A percentile compares a stretch with the other conserved stretches of the same genome.
Conservation (phyloP, 1,140 invertebrate genomes). For the Cyclargus thomasi region DNA sequence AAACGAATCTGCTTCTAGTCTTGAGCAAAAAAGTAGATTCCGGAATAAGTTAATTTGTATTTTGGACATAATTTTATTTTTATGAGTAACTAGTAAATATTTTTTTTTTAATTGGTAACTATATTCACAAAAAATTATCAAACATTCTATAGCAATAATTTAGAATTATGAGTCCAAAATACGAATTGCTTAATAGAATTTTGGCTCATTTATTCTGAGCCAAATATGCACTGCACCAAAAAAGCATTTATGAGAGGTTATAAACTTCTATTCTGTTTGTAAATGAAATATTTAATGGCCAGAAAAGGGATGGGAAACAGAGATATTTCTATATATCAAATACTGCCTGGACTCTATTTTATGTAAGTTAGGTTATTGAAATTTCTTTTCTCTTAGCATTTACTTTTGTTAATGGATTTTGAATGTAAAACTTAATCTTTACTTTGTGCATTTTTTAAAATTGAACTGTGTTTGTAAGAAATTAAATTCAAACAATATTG, state of each 20-base stretch:
- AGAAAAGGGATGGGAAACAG: too few relatives aligned
- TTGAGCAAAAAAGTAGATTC: not conserved
- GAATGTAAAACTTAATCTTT: too few relatives aligned
- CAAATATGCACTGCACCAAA: conserved; percentile 31
- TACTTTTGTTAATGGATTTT: too few relatives aligned
- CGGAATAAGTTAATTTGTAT: conserved; percentile 4
- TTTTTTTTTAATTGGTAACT: not conserved
- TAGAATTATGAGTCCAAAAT: conserved; percentile 4
- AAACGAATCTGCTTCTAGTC: not conserved
- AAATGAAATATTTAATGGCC: too few relatives aligned
- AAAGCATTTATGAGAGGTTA: conserved; percentile 34
- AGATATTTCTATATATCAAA: too few relatives aligned
- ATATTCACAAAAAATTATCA: not conserved
- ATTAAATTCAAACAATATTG: too few relatives aligned
- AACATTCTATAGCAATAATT: not conserved
- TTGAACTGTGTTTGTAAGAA: too few relatives aligned
- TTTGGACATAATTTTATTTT: conserved; percentile 15
- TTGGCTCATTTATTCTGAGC: not conserved
- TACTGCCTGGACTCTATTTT: too few relatives aligned
- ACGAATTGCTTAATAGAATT: conserved; percentile 10
- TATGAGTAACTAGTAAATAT: not conserved
- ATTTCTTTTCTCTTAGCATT: too few relatives aligned
- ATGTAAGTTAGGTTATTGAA: too few relatives aligned
- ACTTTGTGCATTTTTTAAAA: too few relatives aligned
- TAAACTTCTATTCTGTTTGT: not conserved